Evolutionary conservation across 2,797 vertebrate genomes (phyloP), one percentile per base, ranked within the genome.

Genomic region (Meriones psammophilus): DNA sequence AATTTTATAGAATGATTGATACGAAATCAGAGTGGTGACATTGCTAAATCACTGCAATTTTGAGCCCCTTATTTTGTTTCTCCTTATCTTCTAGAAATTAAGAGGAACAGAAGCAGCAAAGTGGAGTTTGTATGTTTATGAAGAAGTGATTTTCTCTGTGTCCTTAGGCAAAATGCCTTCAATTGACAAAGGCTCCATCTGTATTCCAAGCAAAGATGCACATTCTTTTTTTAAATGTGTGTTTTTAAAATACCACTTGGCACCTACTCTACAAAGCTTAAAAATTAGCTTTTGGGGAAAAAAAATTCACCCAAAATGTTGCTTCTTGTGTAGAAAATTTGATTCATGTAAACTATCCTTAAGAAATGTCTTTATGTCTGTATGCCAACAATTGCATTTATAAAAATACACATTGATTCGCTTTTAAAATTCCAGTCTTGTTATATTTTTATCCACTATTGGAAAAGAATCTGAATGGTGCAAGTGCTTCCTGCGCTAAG

Each of bases 231-330:
- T 97, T 94, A 98, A 98, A 97, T 97, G 94, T 96, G 94, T 97
- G 94, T 97, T 97, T 97, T 98, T 97, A 97, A 98, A 98, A 97
- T 98, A 96, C 95, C 97, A 97, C 92, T 98, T 97, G 97, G 97
- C 97, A 95, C 73, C 50, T 89, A 97, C 89, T 90, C 87, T 94
- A 92, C 71, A 91, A 97, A 96, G 97, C 97, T 96, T 94, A 98
- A 97, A 97, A 98, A 98, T 97, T 96, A 97, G 96, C 89, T 97
- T 97, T 97, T 92, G 88, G 3, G 1, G 42, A 83, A 96, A 95
- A 96, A 96, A 95, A 96, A 94, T 64, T 90, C 91, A 96, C 94
- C 92, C 95, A 97, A 97, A 97, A 97, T 94, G 97, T 96, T 97
- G 96, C 97, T 84, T 97, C 60, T 96, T 68, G 1, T 97, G 91